phyloP scores from a whole-genome alignment of 2,797 vertebrate species.

The Sebastiscus albofasciatus region DNA sequence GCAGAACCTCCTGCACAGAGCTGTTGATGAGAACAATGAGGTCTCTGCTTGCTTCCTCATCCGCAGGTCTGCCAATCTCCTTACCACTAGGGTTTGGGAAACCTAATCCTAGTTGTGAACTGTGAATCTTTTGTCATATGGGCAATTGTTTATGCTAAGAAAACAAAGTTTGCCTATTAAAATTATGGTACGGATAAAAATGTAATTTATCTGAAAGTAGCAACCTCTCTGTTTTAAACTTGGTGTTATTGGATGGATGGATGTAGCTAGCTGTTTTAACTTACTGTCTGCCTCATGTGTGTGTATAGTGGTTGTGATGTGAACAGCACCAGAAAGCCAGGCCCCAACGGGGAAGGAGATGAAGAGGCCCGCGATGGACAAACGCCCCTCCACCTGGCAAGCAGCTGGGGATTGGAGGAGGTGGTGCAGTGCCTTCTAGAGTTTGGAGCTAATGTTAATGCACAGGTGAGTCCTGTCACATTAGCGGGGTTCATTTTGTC shows the following conservation, averaged over 20 bases:
- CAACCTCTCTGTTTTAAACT: background rate
- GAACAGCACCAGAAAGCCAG: slow-evolving; percentile 92
- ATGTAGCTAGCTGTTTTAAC: background rate
- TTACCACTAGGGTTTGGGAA: background rate
- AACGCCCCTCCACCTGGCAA: slow-evolving; percentile 94
- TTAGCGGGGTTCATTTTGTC: background rate
- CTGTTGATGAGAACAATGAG: slow-evolving; percentile 96
- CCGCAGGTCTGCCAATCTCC: slow-evolving; percentile 88
- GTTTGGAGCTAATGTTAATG: slow-evolving; percentile 96
- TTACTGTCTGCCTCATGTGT: background rate
- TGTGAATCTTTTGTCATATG: background rate
- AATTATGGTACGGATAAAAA: background rate
- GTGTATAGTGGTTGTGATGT: slow-evolving; percentile 91
- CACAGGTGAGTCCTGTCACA: slow-evolving; percentile 86
- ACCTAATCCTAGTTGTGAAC: background rate
- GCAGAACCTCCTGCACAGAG: slow-evolving; percentile 95
- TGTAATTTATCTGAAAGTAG: background rate
- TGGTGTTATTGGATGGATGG: background rate
- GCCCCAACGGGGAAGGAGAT: slow-evolving; percentile 93
- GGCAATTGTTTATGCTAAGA: background rate
- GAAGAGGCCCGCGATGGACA: slow-evolving; percentile 97
- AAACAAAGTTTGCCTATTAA: background rate
- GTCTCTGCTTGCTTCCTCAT: slow-evolving; percentile 94
- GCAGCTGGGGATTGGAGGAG: slow-evolving; percentile 95
- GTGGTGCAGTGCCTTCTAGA: slow-evolving; percentile 98